Conservation (phyloP, 2,797 vertebrate genomes). For the Poecilia gillii region DNA sequence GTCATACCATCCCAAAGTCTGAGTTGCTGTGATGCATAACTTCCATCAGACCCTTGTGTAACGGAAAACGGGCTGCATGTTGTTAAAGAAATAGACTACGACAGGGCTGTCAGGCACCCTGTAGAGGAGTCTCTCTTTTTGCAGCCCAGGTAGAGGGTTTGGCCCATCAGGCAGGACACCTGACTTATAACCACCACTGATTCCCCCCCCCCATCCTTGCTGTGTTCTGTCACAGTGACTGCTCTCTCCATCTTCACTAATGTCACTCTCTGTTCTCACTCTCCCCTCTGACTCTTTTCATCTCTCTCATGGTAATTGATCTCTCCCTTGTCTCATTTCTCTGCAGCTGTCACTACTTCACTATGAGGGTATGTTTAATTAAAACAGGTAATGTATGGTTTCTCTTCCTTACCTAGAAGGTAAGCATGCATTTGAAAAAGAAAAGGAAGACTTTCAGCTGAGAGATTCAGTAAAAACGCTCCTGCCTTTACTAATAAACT, state of each 20-base stretch:
- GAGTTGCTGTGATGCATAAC: slow-evolving; percentile 38
- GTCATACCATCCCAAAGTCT: slow-evolving; percentile 22
- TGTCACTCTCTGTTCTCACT: slow-evolving; percentile 15
- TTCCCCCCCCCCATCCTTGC: slow-evolving; percentile 18
- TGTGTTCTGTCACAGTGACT: slow-evolving; percentile 41
- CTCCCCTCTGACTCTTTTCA: slow-evolving; percentile 49
- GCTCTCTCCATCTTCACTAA: slow-evolving; percentile 35
- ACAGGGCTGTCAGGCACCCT: slow-evolving; percentile 52
- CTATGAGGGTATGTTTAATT: slow-evolving; percentile 72
- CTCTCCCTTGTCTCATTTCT: slow-evolving; percentile 65
- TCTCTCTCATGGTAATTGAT: slow-evolving; percentile 66
- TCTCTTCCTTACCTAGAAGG: slow-evolving; percentile 57
- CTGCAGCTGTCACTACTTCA: slow-evolving; percentile 53
- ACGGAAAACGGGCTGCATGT: slow-evolving; percentile 62
- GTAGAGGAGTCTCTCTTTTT: slow-evolving; percentile 59
- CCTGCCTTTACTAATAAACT: neutral
- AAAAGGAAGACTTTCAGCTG: slow-evolving; percentile 18
- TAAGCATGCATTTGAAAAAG: slow-evolving; percentile 39
- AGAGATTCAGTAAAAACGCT: slow-evolving; percentile 5
- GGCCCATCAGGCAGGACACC: slow-evolving; percentile 46
- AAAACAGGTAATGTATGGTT: slow-evolving; percentile 69
- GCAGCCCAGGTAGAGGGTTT: slow-evolving; percentile 54
- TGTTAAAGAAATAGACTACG: slow-evolving; percentile 70
- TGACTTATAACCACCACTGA: slow-evolving; percentile 50
- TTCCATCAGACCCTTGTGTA: slow-evolving; percentile 55